Evolutionary conservation across 2,113 vertebrate genomes (phyloP).

Genomic region (Gracilinanus agilis): DNA sequence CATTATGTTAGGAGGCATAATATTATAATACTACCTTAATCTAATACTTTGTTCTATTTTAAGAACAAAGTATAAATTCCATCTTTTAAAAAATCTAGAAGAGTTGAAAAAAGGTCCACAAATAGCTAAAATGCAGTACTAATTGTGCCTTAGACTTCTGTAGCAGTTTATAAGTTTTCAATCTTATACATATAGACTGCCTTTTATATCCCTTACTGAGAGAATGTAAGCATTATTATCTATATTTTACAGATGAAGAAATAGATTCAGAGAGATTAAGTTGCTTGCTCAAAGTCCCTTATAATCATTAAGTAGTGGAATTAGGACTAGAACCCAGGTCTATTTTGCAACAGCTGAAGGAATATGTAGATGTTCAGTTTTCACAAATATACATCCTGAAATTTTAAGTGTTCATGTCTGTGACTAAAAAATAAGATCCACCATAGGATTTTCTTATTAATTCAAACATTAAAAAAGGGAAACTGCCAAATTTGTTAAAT

Average conservation of each 20-base stretch:
- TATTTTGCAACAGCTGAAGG: not conserved
- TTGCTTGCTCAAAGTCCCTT: not conserved
- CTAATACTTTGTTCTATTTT: not conserved
- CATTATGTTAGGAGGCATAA: not conserved
- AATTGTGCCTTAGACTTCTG: not conserved
- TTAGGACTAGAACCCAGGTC: not conserved
- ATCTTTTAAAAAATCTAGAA: not conserved
- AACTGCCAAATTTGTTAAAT: constrained; percentile 7
- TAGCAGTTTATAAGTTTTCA: not conserved
- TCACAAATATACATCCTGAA: constrained; percentile 6
- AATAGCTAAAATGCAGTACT: not conserved
- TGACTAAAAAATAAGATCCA: not conserved
- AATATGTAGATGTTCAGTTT: not conserved
- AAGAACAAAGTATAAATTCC: not conserved
- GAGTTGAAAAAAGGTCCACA: not conserved
- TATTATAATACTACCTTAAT: not conserved
- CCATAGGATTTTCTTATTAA: not conserved
- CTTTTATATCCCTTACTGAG: not conserved
- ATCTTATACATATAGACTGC: not conserved
- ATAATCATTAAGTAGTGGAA: not conserved
- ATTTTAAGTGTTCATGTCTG: not conserved
- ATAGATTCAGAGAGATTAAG: not conserved
- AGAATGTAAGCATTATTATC: not conserved
- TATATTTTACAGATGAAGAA: not conserved
- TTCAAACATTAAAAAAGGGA: not conserved